Conservation (phyloP, 1,140 invertebrate species). For the Drosophila mauritiana region DNA sequence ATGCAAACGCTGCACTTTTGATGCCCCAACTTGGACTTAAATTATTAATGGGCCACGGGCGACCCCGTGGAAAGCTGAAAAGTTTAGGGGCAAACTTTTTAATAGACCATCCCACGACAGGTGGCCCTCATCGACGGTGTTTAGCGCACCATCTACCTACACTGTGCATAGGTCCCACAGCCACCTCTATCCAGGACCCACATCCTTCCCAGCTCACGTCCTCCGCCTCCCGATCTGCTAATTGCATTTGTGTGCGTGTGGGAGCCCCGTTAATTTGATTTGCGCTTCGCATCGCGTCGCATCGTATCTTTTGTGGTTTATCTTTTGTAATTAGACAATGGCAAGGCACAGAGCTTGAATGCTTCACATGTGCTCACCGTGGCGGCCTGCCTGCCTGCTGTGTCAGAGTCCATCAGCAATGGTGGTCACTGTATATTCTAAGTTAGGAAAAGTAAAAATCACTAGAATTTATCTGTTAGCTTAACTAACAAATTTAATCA, state of each 20-base stretch:
- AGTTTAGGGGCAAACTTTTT: constrained; percentile 66
- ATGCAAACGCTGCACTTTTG: constrained; percentile 49
- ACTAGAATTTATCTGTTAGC: too few relatives aligned
- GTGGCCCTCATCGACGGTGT: constrained; percentile 16
- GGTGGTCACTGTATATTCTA: not conserved
- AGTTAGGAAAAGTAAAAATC: too few relatives aligned
- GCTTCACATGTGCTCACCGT: constrained; percentile 18
- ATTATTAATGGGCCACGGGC: constrained; percentile 56
- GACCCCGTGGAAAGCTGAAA: constrained; percentile 58
- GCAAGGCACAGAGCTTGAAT: constrained; percentile 14
- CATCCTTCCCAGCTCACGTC: not conserved
- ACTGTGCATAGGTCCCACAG: not conserved
- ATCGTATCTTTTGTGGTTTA: constrained; percentile 61
- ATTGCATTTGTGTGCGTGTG: constrained; percentile 57
- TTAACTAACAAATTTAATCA: too few relatives aligned
- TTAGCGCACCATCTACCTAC: constrained; percentile 8
- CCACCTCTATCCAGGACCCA: not conserved
- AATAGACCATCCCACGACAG: constrained; percentile 50
- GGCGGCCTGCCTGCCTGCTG: not conserved
- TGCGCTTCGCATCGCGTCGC: constrained; percentile 34
- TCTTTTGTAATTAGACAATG: constrained; percentile 70
- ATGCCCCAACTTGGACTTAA: constrained; percentile 32
- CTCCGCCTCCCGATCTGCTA: constrained; percentile 14
- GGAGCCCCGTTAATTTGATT: constrained; percentile 66
- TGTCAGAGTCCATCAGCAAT: not conserved